These are phyloP conservation scores for Micrasema longulum DNA, from an alignment of 1,140 invertebrate genomes.

Conservation along the genomic window DNA sequence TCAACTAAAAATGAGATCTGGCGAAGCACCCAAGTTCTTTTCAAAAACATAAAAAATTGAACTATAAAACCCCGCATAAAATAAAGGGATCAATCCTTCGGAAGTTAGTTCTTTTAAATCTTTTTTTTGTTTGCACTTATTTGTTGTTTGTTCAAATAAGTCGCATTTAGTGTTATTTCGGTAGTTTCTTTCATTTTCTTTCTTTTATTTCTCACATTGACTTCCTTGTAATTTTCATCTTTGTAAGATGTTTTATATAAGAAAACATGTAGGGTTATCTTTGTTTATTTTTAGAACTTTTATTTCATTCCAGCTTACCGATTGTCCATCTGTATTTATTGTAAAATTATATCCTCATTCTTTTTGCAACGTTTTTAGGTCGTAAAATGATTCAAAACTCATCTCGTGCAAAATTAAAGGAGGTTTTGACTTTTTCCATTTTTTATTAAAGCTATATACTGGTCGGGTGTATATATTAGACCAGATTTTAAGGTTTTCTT, in stretches of 20 bases:
- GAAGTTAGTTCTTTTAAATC: no score
- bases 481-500: slow-evolving; percentile 55
- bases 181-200: not conserved
- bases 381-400: slow-evolving; percentile 45
- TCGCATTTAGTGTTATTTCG: no score
- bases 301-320: slow-evolving; percentile 54
- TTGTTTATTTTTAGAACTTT: slow-evolving; percentile 51
- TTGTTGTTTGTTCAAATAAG: no score
- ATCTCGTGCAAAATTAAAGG: slow-evolving; percentile 38
- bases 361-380: slow-evolving; percentile 47
- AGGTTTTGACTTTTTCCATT: slow-evolving; percentile 33
- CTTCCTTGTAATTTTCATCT: not conserved
- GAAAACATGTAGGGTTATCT: slow-evolving; percentile 44
- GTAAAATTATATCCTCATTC: slow-evolving; percentile 55
- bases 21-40: no score
- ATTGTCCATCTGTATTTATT: slow-evolving; percentile 47
- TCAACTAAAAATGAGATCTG: no score
- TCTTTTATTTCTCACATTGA: not conserved
- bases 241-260: slow-evolving; percentile 1
- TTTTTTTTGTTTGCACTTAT: no score
- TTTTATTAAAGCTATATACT: slow-evolving; percentile 51
- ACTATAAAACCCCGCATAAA: no score
- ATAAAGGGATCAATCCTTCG: no score
- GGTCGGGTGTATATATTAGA: slow-evolving; percentile 57
- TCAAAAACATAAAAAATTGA: no score